A percentile compares a stretch with the other conserved stretches of the same genome.
Conservation (phyloP, 2,888 invertebrate species). For the Spodoptera picta region DNA sequence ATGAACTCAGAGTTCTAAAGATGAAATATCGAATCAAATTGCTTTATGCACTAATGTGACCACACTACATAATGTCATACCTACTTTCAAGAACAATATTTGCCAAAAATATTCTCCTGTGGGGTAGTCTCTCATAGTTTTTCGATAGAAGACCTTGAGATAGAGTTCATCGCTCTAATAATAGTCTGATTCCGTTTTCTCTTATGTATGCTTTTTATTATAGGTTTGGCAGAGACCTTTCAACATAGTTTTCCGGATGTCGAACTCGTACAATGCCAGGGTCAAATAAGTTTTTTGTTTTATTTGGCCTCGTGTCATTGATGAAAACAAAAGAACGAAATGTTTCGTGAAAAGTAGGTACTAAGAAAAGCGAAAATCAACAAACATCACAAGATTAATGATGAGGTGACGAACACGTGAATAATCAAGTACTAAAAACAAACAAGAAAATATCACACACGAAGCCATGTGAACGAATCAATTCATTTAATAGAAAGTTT, state of each 20-base stretch:
- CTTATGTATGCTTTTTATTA: slow-evolving; percentile 4
- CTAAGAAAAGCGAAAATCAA: slow-evolving; percentile 4
- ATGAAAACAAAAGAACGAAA: not conserved
- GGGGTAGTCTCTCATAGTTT: not conserved
- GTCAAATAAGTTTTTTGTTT: slow-evolving; percentile 14
- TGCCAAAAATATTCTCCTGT: too few species aligned
- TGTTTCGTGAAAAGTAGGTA: not conserved
- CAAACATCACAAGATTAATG: not conserved
- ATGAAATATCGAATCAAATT: too few species aligned
- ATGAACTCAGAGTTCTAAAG: too few species aligned
- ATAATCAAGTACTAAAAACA: slow-evolving; percentile 11
- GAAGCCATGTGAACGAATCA: slow-evolving; percentile 35
- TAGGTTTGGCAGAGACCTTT: slow-evolving; percentile 15
- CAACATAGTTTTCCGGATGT: slow-evolving; percentile 6
- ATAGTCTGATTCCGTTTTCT: slow-evolving; percentile 2
- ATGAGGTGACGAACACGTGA: not conserved
- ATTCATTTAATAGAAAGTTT: slow-evolving; percentile 65
- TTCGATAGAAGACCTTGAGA: slow-evolving; percentile 7
- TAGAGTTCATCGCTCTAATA: slow-evolving; percentile 6
- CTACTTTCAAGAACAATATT: too few species aligned
- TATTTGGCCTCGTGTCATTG: not conserved
- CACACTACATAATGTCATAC: too few species aligned
- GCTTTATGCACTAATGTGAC: too few species aligned
- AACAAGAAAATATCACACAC: slow-evolving; percentile 29
- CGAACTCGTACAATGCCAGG: slow-evolving; percentile 13